Evolutionary conservation across 2,797 vertebrate genomes (phyloP).

Genomic region (Mormyrus proboscirostris): DNA sequence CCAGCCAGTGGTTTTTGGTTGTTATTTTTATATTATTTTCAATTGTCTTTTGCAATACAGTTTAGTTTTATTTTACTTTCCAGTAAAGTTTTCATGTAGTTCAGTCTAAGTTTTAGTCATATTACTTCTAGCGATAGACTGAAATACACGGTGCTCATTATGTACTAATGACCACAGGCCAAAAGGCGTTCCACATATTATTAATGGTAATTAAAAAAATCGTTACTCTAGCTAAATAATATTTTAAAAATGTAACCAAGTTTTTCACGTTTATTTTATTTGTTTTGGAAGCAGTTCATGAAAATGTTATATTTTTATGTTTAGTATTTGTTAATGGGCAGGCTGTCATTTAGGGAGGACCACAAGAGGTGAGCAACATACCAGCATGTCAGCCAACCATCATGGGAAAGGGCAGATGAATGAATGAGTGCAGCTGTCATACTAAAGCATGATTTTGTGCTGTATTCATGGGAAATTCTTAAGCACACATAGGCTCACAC

Average conservation of each 20-base stretch:
- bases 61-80: not conserved
- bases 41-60: not conserved
- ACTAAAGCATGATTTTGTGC: not conserved
- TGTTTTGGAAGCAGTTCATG: not conserved
- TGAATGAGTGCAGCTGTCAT: not conserved
- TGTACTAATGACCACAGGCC: not conserved
- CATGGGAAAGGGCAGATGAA: not conserved
- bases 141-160: not conserved
- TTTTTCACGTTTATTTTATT: not conserved
- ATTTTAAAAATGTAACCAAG: not conserved
- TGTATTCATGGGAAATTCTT: not conserved
- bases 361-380: not conserved
- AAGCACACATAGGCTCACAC: not conserved
- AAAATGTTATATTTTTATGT: not conserved
- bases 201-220: not conserved
- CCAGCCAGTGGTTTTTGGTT: not conserved
- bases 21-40: not conserved
- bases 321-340: not conserved
- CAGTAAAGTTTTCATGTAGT: not conserved
- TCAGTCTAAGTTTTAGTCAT: not conserved
- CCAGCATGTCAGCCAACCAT: not conserved
- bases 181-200: not conserved
- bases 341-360: not conserved
- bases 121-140: not conserved
- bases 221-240: not conserved